These are phyloP conservation scores for Sepioteuthis lessoniana DNA, from an alignment of 2,888 invertebrate species.

Conservation along the genomic window DNA sequence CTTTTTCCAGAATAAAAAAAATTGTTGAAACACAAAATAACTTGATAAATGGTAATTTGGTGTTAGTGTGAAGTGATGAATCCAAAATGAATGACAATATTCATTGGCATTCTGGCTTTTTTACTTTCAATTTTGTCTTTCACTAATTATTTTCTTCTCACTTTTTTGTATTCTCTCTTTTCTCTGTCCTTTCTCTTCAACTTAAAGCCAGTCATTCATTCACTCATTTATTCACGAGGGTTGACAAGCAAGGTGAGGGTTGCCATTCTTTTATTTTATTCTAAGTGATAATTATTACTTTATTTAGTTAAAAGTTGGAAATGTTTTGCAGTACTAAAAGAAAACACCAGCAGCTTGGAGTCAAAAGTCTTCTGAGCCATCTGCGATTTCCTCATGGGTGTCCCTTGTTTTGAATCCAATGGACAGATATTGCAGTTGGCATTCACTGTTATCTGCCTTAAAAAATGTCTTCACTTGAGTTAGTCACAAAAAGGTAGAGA, in stretches of 20 bases:
- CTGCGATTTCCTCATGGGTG: not conserved
- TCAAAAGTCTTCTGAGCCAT: not conserved
- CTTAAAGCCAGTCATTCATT: not conserved
- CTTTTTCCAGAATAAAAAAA: not conserved
- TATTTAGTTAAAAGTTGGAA: not conserved
- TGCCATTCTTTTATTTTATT: not conserved
- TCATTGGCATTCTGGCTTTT: not conserved
- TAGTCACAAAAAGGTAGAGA: not conserved
- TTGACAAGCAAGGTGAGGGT: not conserved
- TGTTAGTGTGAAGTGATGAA: conserved; percentile 33
- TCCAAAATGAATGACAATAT: not conserved
- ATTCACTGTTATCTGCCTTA: not conserved
- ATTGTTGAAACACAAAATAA: conserved; percentile 8
- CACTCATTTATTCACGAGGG: not conserved
- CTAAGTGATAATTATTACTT: not conserved
- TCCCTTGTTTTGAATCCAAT: not conserved
- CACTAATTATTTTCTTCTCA: not conserved
- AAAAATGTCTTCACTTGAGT: not conserved
- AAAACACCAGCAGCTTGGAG: not conserved
- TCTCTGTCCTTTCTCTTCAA: not conserved
- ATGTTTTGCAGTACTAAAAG: not conserved
- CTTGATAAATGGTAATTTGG: conserved; percentile 20
- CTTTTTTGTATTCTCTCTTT: not conserved
- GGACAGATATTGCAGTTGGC: not conserved
- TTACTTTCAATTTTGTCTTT: not conserved